Percentiles rank a stretch among this genome's conserved stretches.
These are phyloP conservation scores for Taxidea taxus DNA, from an alignment of 2,113 vertebrate species.

Conservation along the genomic window DNA sequence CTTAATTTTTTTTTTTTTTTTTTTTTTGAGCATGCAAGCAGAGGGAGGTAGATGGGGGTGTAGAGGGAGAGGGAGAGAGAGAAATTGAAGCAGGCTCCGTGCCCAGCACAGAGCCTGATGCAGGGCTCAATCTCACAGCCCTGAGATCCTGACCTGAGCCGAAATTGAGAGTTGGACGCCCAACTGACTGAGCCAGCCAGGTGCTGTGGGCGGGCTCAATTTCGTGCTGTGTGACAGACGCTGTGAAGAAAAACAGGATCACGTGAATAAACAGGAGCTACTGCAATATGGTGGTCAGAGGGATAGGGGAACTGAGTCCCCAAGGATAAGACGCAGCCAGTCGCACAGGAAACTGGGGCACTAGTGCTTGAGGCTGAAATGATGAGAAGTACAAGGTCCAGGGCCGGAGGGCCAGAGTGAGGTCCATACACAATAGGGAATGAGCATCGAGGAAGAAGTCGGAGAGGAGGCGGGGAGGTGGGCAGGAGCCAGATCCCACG, in stretches of 20 bases:
- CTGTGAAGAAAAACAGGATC: neutral
- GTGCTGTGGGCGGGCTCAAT: neutral
- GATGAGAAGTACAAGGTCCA: neutral
- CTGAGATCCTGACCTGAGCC: neutral
- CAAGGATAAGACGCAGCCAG: neutral
- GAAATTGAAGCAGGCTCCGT: neutral
- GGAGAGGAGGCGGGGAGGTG: neutral
- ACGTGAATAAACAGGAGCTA: neutral
- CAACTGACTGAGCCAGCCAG: neutral
- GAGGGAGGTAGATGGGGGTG: neutral
- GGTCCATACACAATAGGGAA: too few species aligned
- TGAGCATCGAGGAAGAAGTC: neutral
- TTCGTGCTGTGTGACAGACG: fast-evolving
- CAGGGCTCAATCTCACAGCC: neutral
- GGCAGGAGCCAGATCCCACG: fast-evolving
- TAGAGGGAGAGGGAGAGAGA: too few species aligned
- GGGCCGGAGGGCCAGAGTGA: neutral
- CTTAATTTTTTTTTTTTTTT: neutral
- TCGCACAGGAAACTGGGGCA: neutral
- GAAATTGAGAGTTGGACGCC: neutral
- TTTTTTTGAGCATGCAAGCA: neutral
- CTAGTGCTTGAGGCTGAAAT: neutral
- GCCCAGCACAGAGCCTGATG: neutral
- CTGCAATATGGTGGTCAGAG: neutral
- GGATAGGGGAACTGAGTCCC: neutral